Base-by-base conservation (phyloP, 1,140 invertebrate genomes). In the Asbolus verrucosus region DNA sequence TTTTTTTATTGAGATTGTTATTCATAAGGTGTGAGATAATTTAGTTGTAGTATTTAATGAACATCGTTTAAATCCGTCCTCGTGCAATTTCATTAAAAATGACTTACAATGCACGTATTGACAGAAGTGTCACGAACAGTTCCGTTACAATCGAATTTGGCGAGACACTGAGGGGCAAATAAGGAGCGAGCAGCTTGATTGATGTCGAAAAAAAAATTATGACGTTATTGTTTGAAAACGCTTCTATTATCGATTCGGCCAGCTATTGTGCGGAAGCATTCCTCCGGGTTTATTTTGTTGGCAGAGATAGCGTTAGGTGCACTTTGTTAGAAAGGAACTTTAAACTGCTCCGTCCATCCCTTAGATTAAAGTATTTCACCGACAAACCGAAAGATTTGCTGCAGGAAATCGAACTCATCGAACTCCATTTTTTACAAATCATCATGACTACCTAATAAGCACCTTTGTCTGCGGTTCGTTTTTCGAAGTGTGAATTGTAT, bases 191-290 rank as follows among this genome's bases (percentile, higher is more conserved):
- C 46, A 31, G 11, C 18, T 54, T 54, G 46, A 54, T 54, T 54
- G 46, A 54, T 54, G 46, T 54, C 46, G 46, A 21, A 2, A 27
- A 54, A 54, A 54, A 54, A 54, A 54, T 54, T 54, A 54, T 54
- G 46, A 54, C 46, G 24, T 54, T 54, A 54, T 54, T 54, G 46
- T 54, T 54, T 54, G 46, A 54, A 54, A 54, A 54, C 46, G 46
- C 19, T 54, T 54, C 46, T 54, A 54, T 54, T 54, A 54, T 54
- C 46, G 46, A 54, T 54, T 54, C 21, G 11, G 11, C 18, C 1
- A 46, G 11, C 18, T 14, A 27, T 54, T 54, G 46, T 54, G 14
- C 41, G 3, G 9, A 8, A 46, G 11, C 33, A 19, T 14, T 30
- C 27, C n/a, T 36, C 11, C 11, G 6, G 11, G 33, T 36, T 36